Evolutionary conservation across 1,140 invertebrate species (phyloP), one percentile per base, ranked within the genome.

Genomic region (Physella acuta): DNA sequence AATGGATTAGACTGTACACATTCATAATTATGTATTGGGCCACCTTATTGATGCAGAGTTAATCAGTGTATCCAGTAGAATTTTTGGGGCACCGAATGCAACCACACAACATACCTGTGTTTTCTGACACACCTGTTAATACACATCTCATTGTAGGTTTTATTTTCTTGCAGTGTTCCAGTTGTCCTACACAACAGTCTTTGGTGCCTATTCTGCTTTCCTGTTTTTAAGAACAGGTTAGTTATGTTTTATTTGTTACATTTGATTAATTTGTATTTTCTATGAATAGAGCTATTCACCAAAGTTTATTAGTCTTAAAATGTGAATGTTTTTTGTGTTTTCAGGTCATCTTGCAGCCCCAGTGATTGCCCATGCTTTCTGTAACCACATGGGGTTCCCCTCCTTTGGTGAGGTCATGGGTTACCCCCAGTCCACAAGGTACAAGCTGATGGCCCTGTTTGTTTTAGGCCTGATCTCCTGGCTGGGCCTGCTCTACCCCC

Each of bases 351-450:
- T 97, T 78, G 86, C 91, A 24, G 93, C 94, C 14, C 92, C 93
- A n/a, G 90, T 97, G 73, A 80, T 94, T 16, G 94, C 90, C 5
- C 95, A 97, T 83, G 91, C 93, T 2, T 96, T 97, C 83, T 98
- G 95, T 83, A 97, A 98, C 86, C 92, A 94, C 81, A 97, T 98
- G 93, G 95, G 95, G 31, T 92, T 97, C 77, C 95, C 95, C 0
- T 93, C 96, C 81, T 88, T 97, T 72, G 87, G 87, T 2, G 93
- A 94, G 81, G 86, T 97, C 2, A 81, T 88, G 52, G 88, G 89
- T 28, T 91, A 91, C 77, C 87, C 89, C 64, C 85, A 89, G 33
- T 87, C 88, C 5, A 75, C 88, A 26, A 89, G 92, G 74, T 87
- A 89, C 66, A 83, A 89, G 16, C 73, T 86, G 16, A 82, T 91